phyloP scores from a whole-genome alignment of 2,888 invertebrate genomes.

The Oasisia sp. region DNA sequence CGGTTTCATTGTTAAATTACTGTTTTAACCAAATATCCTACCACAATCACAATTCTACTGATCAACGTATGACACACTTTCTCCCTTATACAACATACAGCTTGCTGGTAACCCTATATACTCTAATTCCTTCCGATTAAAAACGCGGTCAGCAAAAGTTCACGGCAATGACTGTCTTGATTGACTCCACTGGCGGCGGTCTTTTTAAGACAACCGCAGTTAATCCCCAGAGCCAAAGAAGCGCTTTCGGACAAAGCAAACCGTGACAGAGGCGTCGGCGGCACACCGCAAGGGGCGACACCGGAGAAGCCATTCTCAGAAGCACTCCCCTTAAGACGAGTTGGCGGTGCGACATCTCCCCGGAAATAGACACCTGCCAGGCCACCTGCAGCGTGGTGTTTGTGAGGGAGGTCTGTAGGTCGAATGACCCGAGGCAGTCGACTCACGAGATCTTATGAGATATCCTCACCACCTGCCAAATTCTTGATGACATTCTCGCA shows the following conservation, averaged over 20 bases:
- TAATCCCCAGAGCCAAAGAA: no score
- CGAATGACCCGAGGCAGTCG: background rate
- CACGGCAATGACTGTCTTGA: background rate
- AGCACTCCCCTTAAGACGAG: background rate
- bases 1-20: background rate
- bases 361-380: background rate
- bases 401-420: background rate
- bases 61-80: background rate
- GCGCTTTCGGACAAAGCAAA: no score
- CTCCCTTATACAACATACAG: background rate
- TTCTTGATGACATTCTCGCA: background rate
- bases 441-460: background rate
- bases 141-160: background rate
- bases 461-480: background rate
- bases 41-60: background rate
- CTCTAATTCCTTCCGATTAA: background rate
- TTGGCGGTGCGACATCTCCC: background rate
- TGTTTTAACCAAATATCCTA: background rate
- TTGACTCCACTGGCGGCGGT: background rate
- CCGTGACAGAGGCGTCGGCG: background rate
- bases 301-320: background rate
- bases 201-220: no score
- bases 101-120: background rate
- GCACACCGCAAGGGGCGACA: background rate
- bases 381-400: background rate